Evolutionary conservation across 2,888 invertebrate species (phyloP).

Genomic region (Toxonevra muliebris): DNA sequence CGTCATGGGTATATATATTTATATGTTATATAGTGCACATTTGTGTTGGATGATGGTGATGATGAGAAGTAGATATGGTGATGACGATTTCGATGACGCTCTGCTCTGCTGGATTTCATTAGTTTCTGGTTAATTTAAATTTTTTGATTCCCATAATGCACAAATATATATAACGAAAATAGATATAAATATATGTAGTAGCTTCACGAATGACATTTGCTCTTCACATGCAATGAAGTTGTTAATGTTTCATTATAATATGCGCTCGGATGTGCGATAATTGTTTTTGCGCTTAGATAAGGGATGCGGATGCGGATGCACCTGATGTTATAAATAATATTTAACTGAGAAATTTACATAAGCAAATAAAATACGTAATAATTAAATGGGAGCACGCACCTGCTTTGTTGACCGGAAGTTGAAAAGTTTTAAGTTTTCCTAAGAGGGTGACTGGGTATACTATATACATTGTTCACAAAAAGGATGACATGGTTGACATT

Average conservation of each 20-base stretch:
- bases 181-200: too few species aligned
- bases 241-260: conserved; percentile 11
- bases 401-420: conserved; percentile 57
- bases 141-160: too few species aligned
- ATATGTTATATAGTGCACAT: conserved; percentile 6
- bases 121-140: conserved; percentile 25
- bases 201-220: conserved; percentile 6
- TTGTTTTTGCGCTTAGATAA: too few species aligned
- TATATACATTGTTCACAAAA: too few species aligned
- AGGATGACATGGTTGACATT: too few species aligned
- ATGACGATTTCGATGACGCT: conserved; percentile 27
- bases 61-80: conserved; percentile 31
- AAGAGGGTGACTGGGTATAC: too few species aligned
- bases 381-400: conserved; percentile 41
- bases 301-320: conserved; percentile 41
- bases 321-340: conserved; percentile 44
- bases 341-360: not conserved
- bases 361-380: not conserved
- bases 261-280: too few species aligned
- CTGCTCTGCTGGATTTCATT: conserved; percentile 45
- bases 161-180: too few species aligned
- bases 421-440: conserved; percentile 56
- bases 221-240: conserved; percentile 42
- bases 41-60: not conserved
- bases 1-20: too few species aligned